Evolutionary conservation across 2,888 invertebrate genomes (phyloP).

Genomic region (Ochlodes sylvanus): DNA sequence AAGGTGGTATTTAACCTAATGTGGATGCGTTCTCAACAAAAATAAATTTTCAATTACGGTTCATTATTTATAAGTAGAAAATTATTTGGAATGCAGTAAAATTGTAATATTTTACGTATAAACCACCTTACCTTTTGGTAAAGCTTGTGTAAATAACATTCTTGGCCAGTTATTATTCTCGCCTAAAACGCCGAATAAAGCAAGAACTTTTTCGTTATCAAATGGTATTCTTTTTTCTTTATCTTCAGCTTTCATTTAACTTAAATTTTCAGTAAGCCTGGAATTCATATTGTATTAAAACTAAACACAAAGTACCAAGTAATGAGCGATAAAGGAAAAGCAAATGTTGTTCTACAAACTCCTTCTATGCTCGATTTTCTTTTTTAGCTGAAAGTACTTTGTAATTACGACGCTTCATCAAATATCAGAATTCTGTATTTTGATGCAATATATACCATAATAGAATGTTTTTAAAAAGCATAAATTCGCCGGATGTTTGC

Average conservation of each 20-base stretch:
- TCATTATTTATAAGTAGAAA: too few relatives aligned
- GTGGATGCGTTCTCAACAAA: too few relatives aligned
- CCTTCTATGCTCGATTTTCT: too few relatives aligned
- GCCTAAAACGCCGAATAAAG: conserved; percentile 22
- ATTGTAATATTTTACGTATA: too few relatives aligned
- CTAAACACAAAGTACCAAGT: background rate
- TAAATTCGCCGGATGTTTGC: background rate
- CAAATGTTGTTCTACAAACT: background rate
- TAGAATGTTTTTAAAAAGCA: background rate
- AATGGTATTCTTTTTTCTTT: conserved; percentile 25
- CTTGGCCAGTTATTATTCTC: background rate
- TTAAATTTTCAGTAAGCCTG: conserved; percentile 4
- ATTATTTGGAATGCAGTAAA: too few relatives aligned
- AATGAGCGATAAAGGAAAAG: conserved; percentile 7
- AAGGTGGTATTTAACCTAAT: background rate
- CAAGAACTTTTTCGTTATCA: conserved; percentile 13
- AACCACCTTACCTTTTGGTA: background rate
- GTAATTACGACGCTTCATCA: too few relatives aligned
- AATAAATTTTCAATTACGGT: too few relatives aligned
- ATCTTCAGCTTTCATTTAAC: conserved; percentile 8
- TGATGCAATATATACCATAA: background rate
- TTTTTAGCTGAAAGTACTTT: too few relatives aligned
- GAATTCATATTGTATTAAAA: conserved; percentile 8
- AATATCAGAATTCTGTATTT: too few relatives aligned
- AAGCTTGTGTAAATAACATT: too few relatives aligned